These are phyloP conservation scores for Tokudaia muenninki DNA, from an alignment of 2,797 vertebrate species.

Conservation along the genomic window DNA sequence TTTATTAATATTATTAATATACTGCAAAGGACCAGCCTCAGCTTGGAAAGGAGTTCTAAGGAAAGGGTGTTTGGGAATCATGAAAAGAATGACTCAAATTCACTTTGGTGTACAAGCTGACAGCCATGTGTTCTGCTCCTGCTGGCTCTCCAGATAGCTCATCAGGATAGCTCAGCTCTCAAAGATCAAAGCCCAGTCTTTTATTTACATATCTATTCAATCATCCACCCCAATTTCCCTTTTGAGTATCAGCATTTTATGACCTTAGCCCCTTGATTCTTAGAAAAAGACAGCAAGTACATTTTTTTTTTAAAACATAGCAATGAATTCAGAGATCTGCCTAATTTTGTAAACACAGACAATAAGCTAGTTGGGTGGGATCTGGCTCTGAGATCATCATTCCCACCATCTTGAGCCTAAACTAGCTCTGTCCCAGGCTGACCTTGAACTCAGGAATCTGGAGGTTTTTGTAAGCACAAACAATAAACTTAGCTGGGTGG, in stretches of 20 bases:
- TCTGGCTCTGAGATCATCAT: background rate
- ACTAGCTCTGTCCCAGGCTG: background rate
- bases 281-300: background rate
- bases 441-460: background rate
- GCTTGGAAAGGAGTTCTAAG: background rate
- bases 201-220: background rate
- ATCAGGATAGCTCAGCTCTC: background rate
- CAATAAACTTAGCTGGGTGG: background rate
- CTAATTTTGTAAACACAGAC: background rate
- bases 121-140: background rate
- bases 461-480: background rate
- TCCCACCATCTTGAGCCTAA: background rate
- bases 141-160: background rate
- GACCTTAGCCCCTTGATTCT: background rate
- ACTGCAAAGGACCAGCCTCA: background rate
- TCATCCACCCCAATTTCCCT: background rate
- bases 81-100: background rate
- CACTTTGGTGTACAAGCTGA: background rate
- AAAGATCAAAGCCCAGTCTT: background rate
- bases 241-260: background rate
- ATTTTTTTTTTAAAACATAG: too few species aligned
- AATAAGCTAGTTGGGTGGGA: background rate
- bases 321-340: background rate
- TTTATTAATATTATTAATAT: conserved; percentile 44
- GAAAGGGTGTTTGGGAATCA: background rate